A percentile compares a stretch with the other conserved stretches of the same genome.
These are phyloP conservation scores for Mus musculus DNA, from an alignment of 2,113 vertebrate genomes.

Conservation along the genomic window DNA sequence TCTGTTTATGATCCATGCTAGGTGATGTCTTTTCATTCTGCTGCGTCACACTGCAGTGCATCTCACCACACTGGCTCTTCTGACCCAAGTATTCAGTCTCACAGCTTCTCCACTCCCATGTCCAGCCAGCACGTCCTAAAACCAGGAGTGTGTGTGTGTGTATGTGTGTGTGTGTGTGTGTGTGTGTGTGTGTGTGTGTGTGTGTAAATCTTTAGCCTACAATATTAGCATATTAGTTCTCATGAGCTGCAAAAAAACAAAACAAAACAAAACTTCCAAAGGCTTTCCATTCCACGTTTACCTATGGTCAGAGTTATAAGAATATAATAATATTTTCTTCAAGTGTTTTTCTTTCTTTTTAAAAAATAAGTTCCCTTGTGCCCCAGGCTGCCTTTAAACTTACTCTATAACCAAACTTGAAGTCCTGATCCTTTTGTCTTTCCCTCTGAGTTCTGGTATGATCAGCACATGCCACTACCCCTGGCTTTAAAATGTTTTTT, in stretches of 20 bases:
- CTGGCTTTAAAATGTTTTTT: not conserved
- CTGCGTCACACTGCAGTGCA: not conserved
- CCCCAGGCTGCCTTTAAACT: not conserved
- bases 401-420: not conserved
- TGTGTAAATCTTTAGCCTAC: not conserved
- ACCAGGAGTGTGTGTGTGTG: not conserved
- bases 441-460: not conserved
- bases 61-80: not conserved
- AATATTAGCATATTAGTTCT: conserved; percentile 30
- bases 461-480: not conserved
- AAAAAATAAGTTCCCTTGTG: not conserved
- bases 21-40: not conserved
- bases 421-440: not conserved
- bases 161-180: not conserved
- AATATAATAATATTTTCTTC: conserved; percentile 36
- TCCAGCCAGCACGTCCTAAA: not conserved
- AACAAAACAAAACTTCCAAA: conserved; percentile 10
- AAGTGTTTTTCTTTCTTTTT: not conserved
- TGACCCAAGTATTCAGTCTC: not conserved
- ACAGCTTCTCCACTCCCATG: not conserved
- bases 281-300: not conserved
- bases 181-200: too few species aligned
- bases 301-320: conserved; percentile 12
- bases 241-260: not conserved
- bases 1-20: not conserved